Evolutionary conservation across 2,113 vertebrate genomes (phyloP).

Genomic region (Raja brachyura): DNA sequence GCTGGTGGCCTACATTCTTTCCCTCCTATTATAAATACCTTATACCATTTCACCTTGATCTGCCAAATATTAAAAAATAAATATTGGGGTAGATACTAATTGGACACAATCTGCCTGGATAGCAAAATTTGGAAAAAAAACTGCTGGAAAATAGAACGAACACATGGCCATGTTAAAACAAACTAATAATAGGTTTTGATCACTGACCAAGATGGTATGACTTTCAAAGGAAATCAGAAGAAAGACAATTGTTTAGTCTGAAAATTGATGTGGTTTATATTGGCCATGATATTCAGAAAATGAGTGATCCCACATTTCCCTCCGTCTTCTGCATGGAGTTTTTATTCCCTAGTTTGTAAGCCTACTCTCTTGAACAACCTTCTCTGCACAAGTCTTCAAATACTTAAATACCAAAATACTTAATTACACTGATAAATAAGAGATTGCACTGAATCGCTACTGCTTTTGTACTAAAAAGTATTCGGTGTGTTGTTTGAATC

Average conservation of each 20-base stretch:
- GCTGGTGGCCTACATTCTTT: neutral
- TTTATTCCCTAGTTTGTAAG: neutral
- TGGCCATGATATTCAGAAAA: conserved; percentile 8
- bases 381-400: neutral
- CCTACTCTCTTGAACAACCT: neutral
- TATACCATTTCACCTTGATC: neutral
- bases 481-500: neutral
- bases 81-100: conserved; percentile 11
- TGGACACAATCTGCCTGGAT: conserved; percentile 3
- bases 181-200: conserved; percentile 18
- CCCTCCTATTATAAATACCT: conserved; percentile 3
- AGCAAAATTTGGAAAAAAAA: conserved; percentile 8
- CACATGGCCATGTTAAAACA: neutral
- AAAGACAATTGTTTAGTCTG: conserved; percentile 38
- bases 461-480: neutral
- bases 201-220: conserved; percentile 7
- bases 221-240: conserved; percentile 31
- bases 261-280: conserved; percentile 32
- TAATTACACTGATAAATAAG: neutral
- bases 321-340: neutral
- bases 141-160: neutral
- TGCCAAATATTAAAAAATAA: conserved; percentile 22
- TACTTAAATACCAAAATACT: neutral
- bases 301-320: conserved; percentile 24
- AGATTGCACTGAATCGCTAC: neutral